These are phyloP conservation scores for Melanerpes aurifrons DNA, from an alignment of 2,113 vertebrate genomes.

Conservation along the genomic window DNA sequence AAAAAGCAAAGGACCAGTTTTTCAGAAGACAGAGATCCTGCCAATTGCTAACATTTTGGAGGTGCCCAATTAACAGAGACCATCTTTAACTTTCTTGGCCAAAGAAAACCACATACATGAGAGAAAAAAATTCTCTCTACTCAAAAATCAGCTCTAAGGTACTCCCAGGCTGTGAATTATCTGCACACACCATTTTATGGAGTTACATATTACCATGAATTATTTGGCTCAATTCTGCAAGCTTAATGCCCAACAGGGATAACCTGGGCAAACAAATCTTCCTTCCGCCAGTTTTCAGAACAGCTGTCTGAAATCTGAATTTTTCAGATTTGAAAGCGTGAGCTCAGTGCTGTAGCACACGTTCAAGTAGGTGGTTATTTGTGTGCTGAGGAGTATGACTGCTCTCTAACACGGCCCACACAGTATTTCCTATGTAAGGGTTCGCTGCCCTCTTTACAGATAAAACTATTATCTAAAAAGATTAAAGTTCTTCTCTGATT, in stretches of 20 bases:
- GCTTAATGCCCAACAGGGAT: not conserved
- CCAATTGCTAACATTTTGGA: not conserved
- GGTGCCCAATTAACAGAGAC: not conserved
- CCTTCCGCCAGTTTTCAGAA: not conserved
- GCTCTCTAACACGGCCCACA: not conserved
- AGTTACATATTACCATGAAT: not conserved
- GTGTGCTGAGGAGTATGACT: not conserved
- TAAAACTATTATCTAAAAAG: conserved; percentile 30
- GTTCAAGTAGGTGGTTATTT: not conserved
- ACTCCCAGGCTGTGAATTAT: not conserved
- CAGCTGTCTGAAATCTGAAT: not conserved
- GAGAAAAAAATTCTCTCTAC: not conserved
- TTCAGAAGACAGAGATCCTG: not conserved
- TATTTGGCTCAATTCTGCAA: not conserved
- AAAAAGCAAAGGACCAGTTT: not conserved
- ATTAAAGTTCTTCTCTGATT: conserved; percentile 36
- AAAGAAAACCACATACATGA: accelerated
- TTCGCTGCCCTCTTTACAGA: not conserved
- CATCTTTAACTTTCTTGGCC: not conserved
- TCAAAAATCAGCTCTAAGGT: not conserved
- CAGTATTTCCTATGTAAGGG: not conserved
- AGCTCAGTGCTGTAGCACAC: not conserved
- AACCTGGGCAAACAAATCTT: not conserved
- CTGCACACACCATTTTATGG: not conserved
- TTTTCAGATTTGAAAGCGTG: not conserved